Base-by-base conservation (phyloP, 35 echinoderm and acorn worm species). In the Holothuria glaberrima region DNA sequence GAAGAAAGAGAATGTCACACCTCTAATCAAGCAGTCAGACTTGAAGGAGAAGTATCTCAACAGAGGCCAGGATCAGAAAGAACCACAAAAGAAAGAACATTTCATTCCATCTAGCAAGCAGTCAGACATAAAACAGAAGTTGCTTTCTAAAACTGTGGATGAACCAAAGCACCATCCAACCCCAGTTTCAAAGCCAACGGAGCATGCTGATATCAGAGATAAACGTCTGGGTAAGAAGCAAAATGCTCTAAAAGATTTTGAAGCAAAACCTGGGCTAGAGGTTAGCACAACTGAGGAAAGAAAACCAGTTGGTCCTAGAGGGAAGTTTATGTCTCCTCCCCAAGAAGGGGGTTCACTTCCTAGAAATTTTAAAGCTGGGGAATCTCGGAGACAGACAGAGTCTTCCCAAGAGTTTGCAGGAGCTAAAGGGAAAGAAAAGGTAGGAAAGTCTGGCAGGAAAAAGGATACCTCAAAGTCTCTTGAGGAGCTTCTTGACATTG, bases 401-500 rank as follows among this genome's bases (percentile, higher is more conserved):
- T 59, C 80, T 22, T 12, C 32, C 0, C 3, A 27, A 82, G 50
- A 54, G 16, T 14, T 54, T 54, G 16, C 3, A 20, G 3, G 20
- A 16, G 48, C 13, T 19, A 78, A 17, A 24, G 58, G 80, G 25
- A 84, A 84, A 33, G 26, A 62, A 63, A 63, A 54, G 9, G 6
- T 32, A 20, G 27, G 2, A 20, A 84, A 84, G 57, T 30, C 21
- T 56, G 30, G 57, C 19, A 56, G 50, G 10, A 31, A 29, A 5
- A 84, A 84, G 57, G 80, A 84, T 78, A 78, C 74, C 57, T 84
- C 80, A 14, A 84, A 84, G 57, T 84, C 80, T 24, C 32, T 84
- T 24, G 80, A 84, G 59, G 80, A 84, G 22, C 59, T 84, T 12
- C 59, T 84, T 61, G 80, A 84, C 30, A 84, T 84, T 62, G 80